Conservation (phyloP, 2,113 vertebrate genomes). For the Elephantulus edwardii region DNA sequence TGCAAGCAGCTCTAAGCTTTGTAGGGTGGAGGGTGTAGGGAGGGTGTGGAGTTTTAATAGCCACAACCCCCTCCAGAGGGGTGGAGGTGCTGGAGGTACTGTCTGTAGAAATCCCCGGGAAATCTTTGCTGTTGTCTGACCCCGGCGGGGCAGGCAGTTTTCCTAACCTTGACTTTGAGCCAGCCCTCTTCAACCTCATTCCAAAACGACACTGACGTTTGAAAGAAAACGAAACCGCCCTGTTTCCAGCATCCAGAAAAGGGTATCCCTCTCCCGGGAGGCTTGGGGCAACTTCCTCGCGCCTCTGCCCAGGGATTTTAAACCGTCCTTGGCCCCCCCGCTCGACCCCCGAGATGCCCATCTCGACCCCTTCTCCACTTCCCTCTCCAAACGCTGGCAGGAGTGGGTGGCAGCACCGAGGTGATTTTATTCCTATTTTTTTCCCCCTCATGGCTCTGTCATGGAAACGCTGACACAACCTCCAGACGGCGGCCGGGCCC, state of each 20-base stretch:
- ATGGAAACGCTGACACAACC: constrained; percentile 70
- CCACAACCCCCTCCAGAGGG: not conserved
- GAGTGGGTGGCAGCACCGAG: constrained; percentile 35
- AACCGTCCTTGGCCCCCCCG: not conserved
- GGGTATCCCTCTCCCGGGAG: not conserved
- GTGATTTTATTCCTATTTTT: constrained; percentile 29
- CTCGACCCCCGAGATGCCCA: not conserved
- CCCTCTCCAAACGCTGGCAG: not conserved
- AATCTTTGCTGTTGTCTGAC: not conserved
- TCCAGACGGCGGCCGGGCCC: constrained; percentile 17
- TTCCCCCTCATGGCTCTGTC: constrained; percentile 64
- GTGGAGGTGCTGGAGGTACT: not conserved
- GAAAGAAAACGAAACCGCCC: not conserved
- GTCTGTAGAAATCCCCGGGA: not conserved
- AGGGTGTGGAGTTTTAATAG: not conserved
- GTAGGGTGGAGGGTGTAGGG: too few species aligned
- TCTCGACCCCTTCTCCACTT: not conserved
- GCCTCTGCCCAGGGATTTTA: not conserved
- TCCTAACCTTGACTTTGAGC: constrained; percentile 36
- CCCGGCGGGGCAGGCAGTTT: not conserved
- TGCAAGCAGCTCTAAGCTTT: not conserved
- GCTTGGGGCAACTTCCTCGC: not conserved
- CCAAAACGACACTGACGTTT: not conserved
- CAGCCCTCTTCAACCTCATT: constrained; percentile 15
- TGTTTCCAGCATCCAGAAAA: not conserved